phyloP scores from a whole-genome alignment of 1,140 invertebrate genomes.

The Ostrea edulis region DNA sequence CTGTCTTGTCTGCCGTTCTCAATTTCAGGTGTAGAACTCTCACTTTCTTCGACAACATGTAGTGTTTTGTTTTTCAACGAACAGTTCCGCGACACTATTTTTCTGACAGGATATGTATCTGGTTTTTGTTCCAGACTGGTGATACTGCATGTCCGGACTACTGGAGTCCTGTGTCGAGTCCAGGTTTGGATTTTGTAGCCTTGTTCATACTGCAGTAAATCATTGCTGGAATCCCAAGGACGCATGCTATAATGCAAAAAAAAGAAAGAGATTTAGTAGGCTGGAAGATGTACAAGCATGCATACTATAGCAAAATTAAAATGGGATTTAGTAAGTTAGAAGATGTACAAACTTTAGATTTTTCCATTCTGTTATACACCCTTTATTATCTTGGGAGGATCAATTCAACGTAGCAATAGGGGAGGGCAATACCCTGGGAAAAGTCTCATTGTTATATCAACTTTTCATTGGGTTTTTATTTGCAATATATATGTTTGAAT shows the following conservation, averaged over 20 bases:
- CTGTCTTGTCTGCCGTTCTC: constrained; percentile 63
- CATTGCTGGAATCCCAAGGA: constrained; percentile 91
- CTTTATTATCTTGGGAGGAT: too few species aligned
- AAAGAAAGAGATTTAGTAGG: background rate
- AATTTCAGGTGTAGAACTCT: constrained; percentile 72
- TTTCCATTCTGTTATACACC: too few species aligned
- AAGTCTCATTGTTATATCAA: too few species aligned
- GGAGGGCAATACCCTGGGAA: too few species aligned
- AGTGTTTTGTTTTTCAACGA: constrained; percentile 62
- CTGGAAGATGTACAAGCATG: background rate
- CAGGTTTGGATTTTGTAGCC: constrained; percentile 87
- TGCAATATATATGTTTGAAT: too few species aligned
- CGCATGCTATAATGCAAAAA: constrained; percentile 78
- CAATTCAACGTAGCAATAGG: too few species aligned
- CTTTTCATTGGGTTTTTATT: too few species aligned
- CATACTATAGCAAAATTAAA: too few species aligned
- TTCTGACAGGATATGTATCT: constrained; percentile 22
- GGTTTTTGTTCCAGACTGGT: constrained; percentile 70
- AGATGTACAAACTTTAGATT: too few species aligned
- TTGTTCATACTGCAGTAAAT: constrained; percentile 89
- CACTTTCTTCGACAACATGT: constrained; percentile 68
- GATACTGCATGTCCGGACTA: constrained; percentile 78
- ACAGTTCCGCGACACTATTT: constrained; percentile 48
- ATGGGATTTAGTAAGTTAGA: too few species aligned
- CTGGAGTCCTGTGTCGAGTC: constrained; percentile 86